Conservation (phyloP, 2,113 vertebrate genomes). For the Brachyhypopomus gauderio region DNA sequence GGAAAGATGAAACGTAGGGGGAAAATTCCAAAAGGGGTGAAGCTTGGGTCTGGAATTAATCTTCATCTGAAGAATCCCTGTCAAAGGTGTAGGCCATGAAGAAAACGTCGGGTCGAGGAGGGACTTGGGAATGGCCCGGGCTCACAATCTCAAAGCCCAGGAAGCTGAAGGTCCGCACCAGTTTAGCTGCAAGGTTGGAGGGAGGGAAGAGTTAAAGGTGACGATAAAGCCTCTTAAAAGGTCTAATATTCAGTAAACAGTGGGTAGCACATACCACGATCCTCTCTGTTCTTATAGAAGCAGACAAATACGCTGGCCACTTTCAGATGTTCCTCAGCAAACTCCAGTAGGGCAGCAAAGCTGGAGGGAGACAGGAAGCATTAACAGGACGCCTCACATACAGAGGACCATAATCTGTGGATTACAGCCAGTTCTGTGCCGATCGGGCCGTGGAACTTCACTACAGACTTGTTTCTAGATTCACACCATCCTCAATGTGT, state of each 20-base stretch:
- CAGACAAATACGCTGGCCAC: constrained; percentile 79
- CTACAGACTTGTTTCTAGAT: too few relatives aligned
- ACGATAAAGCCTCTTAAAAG: too few relatives aligned
- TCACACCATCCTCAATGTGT: background rate
- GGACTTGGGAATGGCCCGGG: constrained; percentile 97
- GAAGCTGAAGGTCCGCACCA: constrained; percentile 94
- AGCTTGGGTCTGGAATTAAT: constrained; percentile 68
- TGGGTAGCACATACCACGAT: constrained; percentile 69
- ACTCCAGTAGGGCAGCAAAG: constrained; percentile 77
- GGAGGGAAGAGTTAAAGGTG: background rate
- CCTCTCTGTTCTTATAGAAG: constrained; percentile 82
- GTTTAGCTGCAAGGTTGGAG: constrained; percentile 65
- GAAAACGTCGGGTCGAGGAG: constrained; percentile 96
- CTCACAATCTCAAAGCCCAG: constrained; percentile 99
- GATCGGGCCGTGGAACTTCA: too few relatives aligned
- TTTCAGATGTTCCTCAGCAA: constrained; percentile 82
- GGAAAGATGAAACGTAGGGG: background rate
- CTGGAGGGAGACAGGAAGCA: constrained; percentile 55
- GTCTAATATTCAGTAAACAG: background rate
- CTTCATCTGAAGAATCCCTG: constrained; percentile 92
- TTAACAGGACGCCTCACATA: background rate
- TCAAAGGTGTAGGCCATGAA: constrained; percentile 99
- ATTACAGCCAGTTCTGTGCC: too few relatives aligned
- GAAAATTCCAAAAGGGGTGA: background rate
- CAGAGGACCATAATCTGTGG: too few relatives aligned